Percentiles rank a stretch among this genome's conserved stretches.
These are phyloP conservation scores for Turdus rufiventris DNA, from an alignment of 2,113 vertebrate species.

Conservation along the genomic window DNA sequence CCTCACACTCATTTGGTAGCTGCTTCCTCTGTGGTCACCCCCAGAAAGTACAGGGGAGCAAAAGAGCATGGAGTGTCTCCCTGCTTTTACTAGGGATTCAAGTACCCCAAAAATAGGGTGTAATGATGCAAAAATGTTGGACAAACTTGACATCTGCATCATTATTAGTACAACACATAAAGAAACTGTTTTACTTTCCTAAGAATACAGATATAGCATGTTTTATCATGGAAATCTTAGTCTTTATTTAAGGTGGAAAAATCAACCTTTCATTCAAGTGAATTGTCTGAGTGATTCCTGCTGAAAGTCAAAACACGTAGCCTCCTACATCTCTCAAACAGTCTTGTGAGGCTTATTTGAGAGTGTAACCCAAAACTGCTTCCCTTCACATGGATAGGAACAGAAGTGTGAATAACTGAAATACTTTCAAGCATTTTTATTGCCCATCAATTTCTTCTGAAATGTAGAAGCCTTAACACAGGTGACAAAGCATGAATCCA, in stretches of 20 bases:
- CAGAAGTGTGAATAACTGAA: not conserved
- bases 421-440: not conserved
- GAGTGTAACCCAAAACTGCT: not conserved
- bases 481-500: not conserved
- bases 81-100: not conserved
- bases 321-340: not conserved
- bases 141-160: not conserved
- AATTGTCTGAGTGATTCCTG: not conserved
- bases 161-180: not conserved
- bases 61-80: not conserved
- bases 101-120: not conserved
- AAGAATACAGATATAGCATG: not conserved
- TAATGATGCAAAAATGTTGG: not conserved
- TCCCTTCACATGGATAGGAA: not conserved
- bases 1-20: not conserved
- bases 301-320: not conserved
- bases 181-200: not conserved
- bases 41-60: not conserved
- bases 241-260: not conserved
- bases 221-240: not conserved
- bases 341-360: not conserved
- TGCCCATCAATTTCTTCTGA: not conserved
- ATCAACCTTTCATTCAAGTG: not conserved
- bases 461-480: not conserved
- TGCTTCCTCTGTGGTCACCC: not conserved